Evolutionary conservation across 2,888 invertebrate species (phyloP), one percentile per base, ranked within the genome.

Genomic region (Oasisia sp.): DNA sequence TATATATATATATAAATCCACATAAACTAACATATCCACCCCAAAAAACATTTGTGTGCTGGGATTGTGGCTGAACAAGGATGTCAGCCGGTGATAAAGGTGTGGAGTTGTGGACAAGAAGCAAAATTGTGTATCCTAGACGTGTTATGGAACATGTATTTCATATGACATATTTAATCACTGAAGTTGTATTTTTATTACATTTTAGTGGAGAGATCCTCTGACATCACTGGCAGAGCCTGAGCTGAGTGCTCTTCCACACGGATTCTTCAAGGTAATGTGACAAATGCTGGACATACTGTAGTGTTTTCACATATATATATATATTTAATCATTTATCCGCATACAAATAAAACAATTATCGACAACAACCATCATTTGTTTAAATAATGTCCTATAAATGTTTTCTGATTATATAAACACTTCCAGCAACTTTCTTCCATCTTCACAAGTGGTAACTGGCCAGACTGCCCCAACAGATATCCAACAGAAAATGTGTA

Each of bases 191-290:
- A 89, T 94, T 45, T 32, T 50, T 44, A n/a, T 90, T 89, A 89
- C 14, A 32, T 91, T 94, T 91, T 93, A 95, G 95, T 95, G 95
- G 95, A 58, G 12, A 9, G 91, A 92, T 38, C 91, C 91, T 32
- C 92, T 95, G 9, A 90, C 93, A 9, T 89, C 44, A 0, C 89
- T 95, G 92, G 92, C 94, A 27, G 9, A 89, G 9, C 94, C 94
- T 12, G 94, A 95, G 89, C 92, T 95, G 44, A 94, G 94, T 93
- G 58, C 91, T 12, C 56, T 95, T 32, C 95, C 95, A 27, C 94
- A 92, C 93, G 94, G 94, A 89, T 90, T 91, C 14, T n/a, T 92
- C 27, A 91, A 94, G 94, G 95, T 94, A 92, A 45, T 32, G n/a
- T 44, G 19, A n/a, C 7, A 38, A 32, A 56, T 56, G 56, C 56